A percentile compares a stretch with the other conserved stretches of the same genome.
These are phyloP conservation scores for Rhodeus uyekii DNA, from an alignment of 2,797 vertebrate species.

Conservation along the genomic window DNA sequence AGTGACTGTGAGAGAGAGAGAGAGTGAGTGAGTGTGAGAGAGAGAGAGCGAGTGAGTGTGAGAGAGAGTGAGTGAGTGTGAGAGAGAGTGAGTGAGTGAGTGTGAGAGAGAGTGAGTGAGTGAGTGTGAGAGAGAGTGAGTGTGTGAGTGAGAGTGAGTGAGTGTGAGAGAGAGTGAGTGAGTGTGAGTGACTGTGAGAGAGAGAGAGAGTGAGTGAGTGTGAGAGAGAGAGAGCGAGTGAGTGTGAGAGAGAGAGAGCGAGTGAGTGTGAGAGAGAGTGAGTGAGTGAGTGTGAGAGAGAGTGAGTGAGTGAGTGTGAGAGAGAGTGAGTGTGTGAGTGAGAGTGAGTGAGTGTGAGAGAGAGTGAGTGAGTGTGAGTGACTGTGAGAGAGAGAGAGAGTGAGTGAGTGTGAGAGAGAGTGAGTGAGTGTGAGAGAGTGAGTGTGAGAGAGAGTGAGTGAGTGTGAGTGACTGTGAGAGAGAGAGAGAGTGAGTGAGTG, in stretches of 20 bases:
- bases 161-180: neutral
- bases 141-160: neutral
- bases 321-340: neutral
- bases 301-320: no score
- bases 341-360: neutral
- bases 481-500: neutral
- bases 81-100: neutral
- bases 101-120: accelerated
- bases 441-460: no score
- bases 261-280: neutral
- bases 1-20: neutral
- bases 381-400: neutral
- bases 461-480: neutral
- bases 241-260: accelerated
- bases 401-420: no score
- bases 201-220: neutral
- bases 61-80: neutral
- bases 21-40: neutral
- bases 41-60: neutral
- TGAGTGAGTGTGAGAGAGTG: neutral
- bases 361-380: neutral
- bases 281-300: no score
- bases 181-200: neutral
- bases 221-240: accelerated
- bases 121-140: neutral